Evolutionary conservation across 2,113 vertebrate genomes (phyloP), one percentile per base, ranked within the genome.

Genomic region (Urocolius indicus): DNA sequence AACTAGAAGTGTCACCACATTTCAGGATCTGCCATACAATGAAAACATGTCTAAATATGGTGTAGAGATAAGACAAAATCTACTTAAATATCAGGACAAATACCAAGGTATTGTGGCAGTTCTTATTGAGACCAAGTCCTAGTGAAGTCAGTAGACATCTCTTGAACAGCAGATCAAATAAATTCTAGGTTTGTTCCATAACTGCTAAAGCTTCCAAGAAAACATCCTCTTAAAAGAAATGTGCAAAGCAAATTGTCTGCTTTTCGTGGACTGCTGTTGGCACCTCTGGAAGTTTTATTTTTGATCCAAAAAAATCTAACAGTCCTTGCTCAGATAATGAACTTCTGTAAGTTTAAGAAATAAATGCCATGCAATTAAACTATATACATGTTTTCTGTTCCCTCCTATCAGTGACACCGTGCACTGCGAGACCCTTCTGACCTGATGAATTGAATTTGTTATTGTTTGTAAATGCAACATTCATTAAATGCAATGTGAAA

Each of bases 211-310:
- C 30, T 15, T 74, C 27, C 16, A 74, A 73, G 80, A 13, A 84
- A 30, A n/a, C 75, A 48, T 27, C 29, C 30, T 59, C 55, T 67
- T 85, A 32, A 91, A 84, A 90, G 43, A 93, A 78, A 87, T 2
- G 45, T 67, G 59, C 52, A 83, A 94, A 91, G 75, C 62, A 93
- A 94, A 86, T 49, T 59, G 38, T 62, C 65, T 96, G 76, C 83
- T 93, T 78, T 65, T 71, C 79, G 54, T 32, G 61, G 83, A 29
- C 65, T 78, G 57, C 76, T 69, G 27, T 62, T 84, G 83, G 69
- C 41, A 87, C 78, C 49, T 87, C 83, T 87, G 74, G 32, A 84
- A 84, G 51, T 90, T 96, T 94, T 95, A 94, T 94, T 94, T 93
- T 94, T 59, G 81, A 30, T 58, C 18, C 1, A 74, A 89, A 83